These are phyloP conservation scores for Margarornis squamiger DNA, from an alignment of 2,797 vertebrate genomes.

Conservation along the genomic window DNA sequence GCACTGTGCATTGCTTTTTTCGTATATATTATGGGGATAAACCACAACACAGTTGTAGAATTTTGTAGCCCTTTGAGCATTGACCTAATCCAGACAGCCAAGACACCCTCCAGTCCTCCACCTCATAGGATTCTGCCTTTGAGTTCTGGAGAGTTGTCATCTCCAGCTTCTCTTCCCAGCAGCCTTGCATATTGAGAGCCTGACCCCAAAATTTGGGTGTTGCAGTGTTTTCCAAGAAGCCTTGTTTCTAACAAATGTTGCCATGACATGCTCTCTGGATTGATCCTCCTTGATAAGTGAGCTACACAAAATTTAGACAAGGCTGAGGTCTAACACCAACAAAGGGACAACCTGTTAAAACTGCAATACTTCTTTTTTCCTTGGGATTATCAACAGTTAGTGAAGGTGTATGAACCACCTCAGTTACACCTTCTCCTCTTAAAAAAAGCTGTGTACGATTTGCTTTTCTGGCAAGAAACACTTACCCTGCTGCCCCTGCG, in stretches of 20 bases:
- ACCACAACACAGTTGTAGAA: neutral
- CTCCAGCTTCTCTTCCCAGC: neutral
- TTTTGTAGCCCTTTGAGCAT: neutral
- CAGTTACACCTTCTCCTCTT: neutral
- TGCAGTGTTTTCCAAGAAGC: neutral
- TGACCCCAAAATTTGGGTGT: neutral
- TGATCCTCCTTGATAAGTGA: neutral
- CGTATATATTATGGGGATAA: neutral
- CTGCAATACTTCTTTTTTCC: neutral
- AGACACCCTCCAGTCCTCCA: neutral
- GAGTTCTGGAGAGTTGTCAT: neutral
- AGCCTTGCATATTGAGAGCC: neutral
- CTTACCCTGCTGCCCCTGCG: conserved; percentile 95
- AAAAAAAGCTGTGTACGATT: neutral
- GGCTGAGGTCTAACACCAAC: neutral
- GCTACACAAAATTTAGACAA: neutral
- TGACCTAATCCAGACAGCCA: neutral
- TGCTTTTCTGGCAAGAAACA: neutral
- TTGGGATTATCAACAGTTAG: neutral
- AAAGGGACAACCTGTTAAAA: neutral
- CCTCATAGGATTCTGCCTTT: neutral
- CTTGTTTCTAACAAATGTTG: neutral
- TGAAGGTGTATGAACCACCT: neutral
- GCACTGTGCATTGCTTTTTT: neutral
- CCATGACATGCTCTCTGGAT: neutral